These are phyloP conservation scores for Coturnix japonica DNA, from an alignment of 2,113 vertebrate species.

Conservation along the genomic window DNA sequence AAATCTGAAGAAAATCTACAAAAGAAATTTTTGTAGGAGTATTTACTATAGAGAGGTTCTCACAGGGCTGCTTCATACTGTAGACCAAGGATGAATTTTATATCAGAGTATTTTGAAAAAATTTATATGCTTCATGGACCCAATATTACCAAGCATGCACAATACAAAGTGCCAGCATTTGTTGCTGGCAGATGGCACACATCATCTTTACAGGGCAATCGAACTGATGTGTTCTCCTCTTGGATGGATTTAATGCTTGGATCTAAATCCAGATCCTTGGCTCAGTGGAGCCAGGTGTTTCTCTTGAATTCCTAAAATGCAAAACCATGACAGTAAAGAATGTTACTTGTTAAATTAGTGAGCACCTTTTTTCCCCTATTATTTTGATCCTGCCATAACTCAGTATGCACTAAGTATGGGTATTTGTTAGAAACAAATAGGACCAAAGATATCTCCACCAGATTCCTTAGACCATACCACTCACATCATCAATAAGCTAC, in stretches of 20 bases:
- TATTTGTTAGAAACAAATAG: neutral
- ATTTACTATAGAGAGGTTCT: neutral
- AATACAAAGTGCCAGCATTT: neutral
- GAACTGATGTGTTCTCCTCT: neutral
- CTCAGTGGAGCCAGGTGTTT: neutral
- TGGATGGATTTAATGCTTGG: constrained; percentile 9
- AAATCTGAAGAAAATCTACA: constrained; percentile 1
- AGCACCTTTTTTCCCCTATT: neutral
- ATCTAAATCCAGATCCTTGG: constrained; percentile 10
- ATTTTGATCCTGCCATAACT: neutral
- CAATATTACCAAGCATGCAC: neutral
- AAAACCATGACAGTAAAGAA: neutral
- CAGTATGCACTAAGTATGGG: neutral
- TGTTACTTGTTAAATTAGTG: neutral
- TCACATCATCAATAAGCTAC: neutral
- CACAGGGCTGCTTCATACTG: neutral
- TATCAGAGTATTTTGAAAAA: neutral
- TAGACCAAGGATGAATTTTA: constrained; percentile 7
- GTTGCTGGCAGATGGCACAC: neutral
- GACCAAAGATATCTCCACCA: neutral
- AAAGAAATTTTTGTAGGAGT: neutral
- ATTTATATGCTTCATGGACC: neutral
- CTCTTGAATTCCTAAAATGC: constrained; percentile 9
- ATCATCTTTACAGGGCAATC: neutral
- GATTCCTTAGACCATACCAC: neutral